Evolutionary conservation across 64 coral and sea anemone genomes (phyloP).

Genomic region (Astreopora myriophthalma): DNA sequence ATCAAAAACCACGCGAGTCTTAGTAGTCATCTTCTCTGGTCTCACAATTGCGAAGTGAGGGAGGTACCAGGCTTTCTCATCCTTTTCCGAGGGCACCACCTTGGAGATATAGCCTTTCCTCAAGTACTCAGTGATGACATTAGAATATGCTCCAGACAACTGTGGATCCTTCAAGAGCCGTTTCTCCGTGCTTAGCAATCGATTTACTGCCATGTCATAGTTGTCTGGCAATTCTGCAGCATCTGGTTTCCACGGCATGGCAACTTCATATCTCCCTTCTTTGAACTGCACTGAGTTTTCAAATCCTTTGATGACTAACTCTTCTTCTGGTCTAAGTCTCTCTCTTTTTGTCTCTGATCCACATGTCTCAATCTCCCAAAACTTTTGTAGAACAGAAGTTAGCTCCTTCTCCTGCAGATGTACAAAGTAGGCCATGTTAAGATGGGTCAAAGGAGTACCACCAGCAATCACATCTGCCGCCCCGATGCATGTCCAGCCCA

Average conservation of each 20-base stretch:
- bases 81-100: conserved; percentile 10
- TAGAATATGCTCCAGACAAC: conserved; percentile 40
- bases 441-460: neutral
- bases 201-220: conserved; percentile 48
- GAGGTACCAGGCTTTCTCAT: conserved; percentile 30
- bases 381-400: conserved; percentile 43
- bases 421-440: conserved; percentile 13
- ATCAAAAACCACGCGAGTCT: conserved; percentile 27
- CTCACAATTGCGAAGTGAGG: conserved; percentile 39
- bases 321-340: conserved; percentile 24
- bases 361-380: conserved; percentile 78
- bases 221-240: conserved; percentile 52
- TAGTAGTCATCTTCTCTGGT: conserved; percentile 19
- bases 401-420: neutral
- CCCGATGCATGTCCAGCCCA: conserved; percentile 67
- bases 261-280: conserved; percentile 51
- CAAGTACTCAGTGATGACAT: conserved; percentile 44
- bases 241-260: conserved; percentile 53
- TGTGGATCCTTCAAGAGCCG: conserved; percentile 54
- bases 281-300: conserved; percentile 43
- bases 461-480: neutral
- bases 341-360: neutral
- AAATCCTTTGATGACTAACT: conserved; percentile 1
- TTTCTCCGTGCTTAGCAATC: conserved; percentile 73
- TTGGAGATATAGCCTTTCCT: conserved; percentile 73